Evolutionary conservation across 1,140 invertebrate genomes (phyloP).

Genomic region (Halesus radiatus): DNA sequence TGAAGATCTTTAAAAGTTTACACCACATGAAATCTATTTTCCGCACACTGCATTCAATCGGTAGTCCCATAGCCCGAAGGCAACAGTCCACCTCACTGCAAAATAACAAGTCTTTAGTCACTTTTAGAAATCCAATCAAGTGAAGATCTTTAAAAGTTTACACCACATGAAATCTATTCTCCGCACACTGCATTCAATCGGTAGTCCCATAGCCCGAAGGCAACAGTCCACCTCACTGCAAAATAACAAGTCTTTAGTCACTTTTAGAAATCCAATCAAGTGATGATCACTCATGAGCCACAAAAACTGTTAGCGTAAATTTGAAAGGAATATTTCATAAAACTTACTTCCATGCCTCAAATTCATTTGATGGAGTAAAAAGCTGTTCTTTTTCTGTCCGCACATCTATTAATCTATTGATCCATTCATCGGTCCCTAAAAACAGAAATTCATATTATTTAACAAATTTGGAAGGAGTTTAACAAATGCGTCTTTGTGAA

Average conservation of each 20-base stretch:
- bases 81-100: constrained; percentile 41
- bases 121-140: no score
- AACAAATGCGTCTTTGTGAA: no score
- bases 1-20: constrained; percentile 49
- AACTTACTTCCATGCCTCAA: constrained; percentile 48
- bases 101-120: not conserved
- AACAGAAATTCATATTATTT: not conserved
- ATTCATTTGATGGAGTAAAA: not conserved
- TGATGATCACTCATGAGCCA: not conserved
- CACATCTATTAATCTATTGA: constrained; percentile 43
- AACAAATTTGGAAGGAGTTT: no score
- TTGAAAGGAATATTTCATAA: not conserved
- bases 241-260: not conserved
- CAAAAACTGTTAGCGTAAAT: not conserved
- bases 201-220: constrained; percentile 39
- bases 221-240: constrained; percentile 41
- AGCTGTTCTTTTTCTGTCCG: constrained; percentile 45
- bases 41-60: constrained; percentile 43
- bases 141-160: constrained; percentile 46
- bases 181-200: constrained; percentile 43
- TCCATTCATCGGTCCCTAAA: constrained; percentile 50
- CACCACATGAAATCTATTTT: constrained; percentile 49
- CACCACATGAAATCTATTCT: constrained; percentile 49
- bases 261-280: no score
- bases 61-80: constrained; percentile 39